Conservation (phyloP, 1,140 invertebrate genomes). For the Macrobrachium nipponense region DNA sequence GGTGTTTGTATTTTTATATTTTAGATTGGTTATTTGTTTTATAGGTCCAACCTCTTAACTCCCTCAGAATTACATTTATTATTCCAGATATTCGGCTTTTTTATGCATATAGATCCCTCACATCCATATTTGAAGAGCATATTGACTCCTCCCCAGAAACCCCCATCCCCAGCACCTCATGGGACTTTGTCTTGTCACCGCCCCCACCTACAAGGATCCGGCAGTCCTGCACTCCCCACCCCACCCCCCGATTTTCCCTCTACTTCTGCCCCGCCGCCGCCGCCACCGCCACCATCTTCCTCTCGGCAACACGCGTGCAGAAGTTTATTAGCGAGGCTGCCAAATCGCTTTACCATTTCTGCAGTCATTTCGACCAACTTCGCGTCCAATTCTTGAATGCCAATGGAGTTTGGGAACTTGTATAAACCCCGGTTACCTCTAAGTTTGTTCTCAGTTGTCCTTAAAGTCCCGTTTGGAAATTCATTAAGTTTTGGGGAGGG, state of each 20-base stretch:
- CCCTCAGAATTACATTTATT: too few relatives aligned
- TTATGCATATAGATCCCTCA: too few relatives aligned
- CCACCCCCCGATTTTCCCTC: background rate
- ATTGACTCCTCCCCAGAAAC: background rate
- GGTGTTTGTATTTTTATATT: too few relatives aligned
- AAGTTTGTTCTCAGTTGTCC: constrained; percentile 56
- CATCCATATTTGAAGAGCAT: background rate
- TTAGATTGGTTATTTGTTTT: too few relatives aligned
- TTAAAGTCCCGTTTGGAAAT: constrained; percentile 57
- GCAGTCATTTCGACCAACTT: constrained; percentile 41
- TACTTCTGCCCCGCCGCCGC: background rate
- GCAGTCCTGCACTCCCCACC: background rate
- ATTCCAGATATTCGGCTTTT: too few relatives aligned
- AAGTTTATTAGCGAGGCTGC: constrained; percentile 41
- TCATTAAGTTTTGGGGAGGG: constrained; percentile 49
- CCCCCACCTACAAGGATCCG: background rate
- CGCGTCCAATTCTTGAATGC: constrained; percentile 55
- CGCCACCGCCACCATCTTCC: background rate
- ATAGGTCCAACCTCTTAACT: too few relatives aligned
- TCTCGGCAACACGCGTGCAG: constrained; percentile 17
- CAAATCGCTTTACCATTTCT: constrained; percentile 57
- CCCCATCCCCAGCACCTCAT: background rate
- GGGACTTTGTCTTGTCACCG: background rate
- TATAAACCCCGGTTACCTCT: constrained; percentile 57
- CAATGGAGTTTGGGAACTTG: constrained; percentile 56